Evolutionary conservation across 2,888 invertebrate genomes (phyloP).

Genomic region (Tinea semifulvella): DNA sequence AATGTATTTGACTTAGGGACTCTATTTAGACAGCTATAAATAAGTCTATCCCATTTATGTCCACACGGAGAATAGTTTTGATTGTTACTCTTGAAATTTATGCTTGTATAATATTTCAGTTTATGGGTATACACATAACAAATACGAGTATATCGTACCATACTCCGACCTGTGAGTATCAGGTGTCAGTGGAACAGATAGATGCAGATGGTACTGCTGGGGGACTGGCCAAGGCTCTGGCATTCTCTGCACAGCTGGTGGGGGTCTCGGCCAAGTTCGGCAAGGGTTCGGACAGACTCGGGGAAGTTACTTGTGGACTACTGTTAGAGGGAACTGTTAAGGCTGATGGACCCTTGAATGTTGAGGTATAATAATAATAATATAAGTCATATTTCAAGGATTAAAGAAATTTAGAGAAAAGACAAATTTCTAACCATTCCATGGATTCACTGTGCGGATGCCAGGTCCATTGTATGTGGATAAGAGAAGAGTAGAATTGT

Average conservation of each 20-base stretch:
- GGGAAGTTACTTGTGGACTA: conserved; percentile 77
- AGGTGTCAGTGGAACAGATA: conserved; percentile 74
- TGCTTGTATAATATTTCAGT: conserved; percentile 62
- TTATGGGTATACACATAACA: conserved; percentile 86
- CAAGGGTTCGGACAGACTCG: conserved; percentile 69
- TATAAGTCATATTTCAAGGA: background rate
- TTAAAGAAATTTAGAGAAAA: no score
- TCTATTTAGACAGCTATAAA: no score
- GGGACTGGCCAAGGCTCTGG: conserved; percentile 71
- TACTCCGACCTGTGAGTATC: conserved; percentile 73
- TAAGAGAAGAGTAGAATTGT: no score
- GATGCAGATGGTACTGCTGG: conserved; percentile 78
- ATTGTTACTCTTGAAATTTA: no score
- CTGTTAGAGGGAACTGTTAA: conserved; percentile 80
- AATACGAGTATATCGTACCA: conserved; percentile 67
- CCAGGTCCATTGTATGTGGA: no score
- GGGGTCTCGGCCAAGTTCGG: conserved; percentile 68
- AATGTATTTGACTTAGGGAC: no score
- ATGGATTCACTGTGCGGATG: no score
- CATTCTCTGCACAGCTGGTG: conserved; percentile 76
- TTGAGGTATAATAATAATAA: conserved; percentile 68
- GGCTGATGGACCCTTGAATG: conserved; percentile 84
- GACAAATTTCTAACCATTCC: no score
- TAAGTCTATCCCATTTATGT: no score
- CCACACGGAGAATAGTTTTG: no score